Base-by-base conservation (phyloP, 2,797 vertebrate species). In the Esox masquinongy region DNA sequence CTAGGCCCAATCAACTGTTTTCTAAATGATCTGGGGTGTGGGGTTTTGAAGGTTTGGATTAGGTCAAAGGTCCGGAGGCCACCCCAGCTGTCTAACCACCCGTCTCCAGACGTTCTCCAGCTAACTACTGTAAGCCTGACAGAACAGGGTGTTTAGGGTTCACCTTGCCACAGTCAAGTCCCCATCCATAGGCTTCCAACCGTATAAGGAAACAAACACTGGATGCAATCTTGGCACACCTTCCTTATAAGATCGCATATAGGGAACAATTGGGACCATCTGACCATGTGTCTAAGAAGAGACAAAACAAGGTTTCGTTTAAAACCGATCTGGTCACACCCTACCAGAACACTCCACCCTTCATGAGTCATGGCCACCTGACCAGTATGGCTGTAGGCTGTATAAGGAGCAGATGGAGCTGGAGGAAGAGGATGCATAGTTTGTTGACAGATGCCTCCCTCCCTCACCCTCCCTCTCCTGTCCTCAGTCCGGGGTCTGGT, bases 361-460 rank as follows among this genome's bases (percentile, higher is more conserved):
- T 14, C 43, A 47, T 14, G 43, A 47, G 43, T 12, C 43, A 31
- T 31, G 29, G 50, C 2, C 50, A 53, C 50, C 50, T 59, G 53
- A 59, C 53, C 53, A 59, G 53, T 22, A 8, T 56, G n/a, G n/a
- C 22, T 61, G 22, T 61, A 12, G 56, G 56, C 4, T 26, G 56
- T 14, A 12, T 4, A 24, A 11, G 56, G 22, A 61, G 85, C 90
- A 89, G 90, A 90, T 91, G 89, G 83, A 79, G 82, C 81, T 84
- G 53, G 80, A 77, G 73, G 77, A 89, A 71, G 74, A 84, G 84
- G 70, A 85, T 79, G 86, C 84, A 50, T 88, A 83, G 82, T 85
- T 84, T 85, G 87, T 82, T 19, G 88, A 88, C 92, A 92, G 93
- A 92, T 93, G 92, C 86, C 87, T 81, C 85, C 86, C 87, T 81